Conservation (phyloP, 2,113 vertebrate genomes). For the Colistium nudipinnis region DNA sequence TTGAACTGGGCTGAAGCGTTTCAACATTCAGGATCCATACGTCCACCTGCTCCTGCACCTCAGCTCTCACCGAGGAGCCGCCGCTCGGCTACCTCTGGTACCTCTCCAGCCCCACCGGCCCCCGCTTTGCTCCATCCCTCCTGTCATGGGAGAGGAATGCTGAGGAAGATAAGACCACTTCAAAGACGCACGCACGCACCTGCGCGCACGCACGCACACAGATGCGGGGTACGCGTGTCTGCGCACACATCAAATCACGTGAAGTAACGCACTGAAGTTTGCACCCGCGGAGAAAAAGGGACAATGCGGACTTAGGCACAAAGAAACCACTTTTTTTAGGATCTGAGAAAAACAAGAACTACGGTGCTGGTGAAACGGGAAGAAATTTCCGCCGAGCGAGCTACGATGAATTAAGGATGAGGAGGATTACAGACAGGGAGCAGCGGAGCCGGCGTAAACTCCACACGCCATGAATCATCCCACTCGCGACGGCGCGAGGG, state of each 20-base stretch:
- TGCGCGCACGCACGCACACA: too few relatives aligned
- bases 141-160: slow-evolving; percentile 70
- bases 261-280: slow-evolving; percentile 32
- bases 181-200: too few relatives aligned
- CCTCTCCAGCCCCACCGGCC: slow-evolving; percentile 44
- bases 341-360: not conserved
- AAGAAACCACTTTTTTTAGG: not conserved
- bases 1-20: slow-evolving; percentile 50
- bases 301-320: slow-evolving; percentile 21
- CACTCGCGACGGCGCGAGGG: not conserved
- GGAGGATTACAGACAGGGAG: not conserved
- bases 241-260: slow-evolving; percentile 14
- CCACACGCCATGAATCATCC: slow-evolving; percentile 5
- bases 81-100: slow-evolving; percentile 25
- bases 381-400: not conserved
- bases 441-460: not conserved
- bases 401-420: not conserved
- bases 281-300: too few relatives aligned
- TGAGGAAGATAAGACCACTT: slow-evolving; percentile 73
- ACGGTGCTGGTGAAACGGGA: not conserved
- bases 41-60: slow-evolving; percentile 62
- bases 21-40: slow-evolving; percentile 70
- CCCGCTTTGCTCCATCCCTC: slow-evolving; percentile 47
- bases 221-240: not conserved
- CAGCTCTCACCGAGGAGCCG: slow-evolving; percentile 25